Conservation (phyloP, 2,797 vertebrate species). For the Allobates femoralis region DNA sequence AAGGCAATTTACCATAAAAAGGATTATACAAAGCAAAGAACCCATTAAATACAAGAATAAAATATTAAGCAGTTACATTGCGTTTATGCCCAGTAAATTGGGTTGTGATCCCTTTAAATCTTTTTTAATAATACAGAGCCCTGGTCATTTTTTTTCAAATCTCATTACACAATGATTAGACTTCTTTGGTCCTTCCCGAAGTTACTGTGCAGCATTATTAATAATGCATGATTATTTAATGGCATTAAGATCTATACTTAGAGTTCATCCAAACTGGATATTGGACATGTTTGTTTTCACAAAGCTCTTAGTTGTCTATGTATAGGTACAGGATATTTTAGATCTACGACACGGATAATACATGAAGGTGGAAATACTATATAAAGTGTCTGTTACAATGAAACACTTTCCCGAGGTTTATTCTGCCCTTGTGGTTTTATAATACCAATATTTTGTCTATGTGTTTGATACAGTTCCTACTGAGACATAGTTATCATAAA, state of each 20-base stretch:
- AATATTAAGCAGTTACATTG: not conserved
- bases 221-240: conserved; percentile 57
- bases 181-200: conserved; percentile 31
- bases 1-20: not conserved
- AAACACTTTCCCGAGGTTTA: not conserved
- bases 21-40: not conserved
- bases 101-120: conserved; percentile 2
- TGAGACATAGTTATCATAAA: not conserved
- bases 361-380: conserved; percentile 18
- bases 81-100: not conserved
- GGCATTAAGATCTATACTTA: conserved; percentile 41
- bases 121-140: not conserved
- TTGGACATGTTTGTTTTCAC: conserved; percentile 14
- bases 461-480: not conserved
- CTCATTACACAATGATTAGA: conserved; percentile 26
- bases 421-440: not conserved
- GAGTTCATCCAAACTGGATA: conserved; percentile 24
- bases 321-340: conserved; percentile 30
- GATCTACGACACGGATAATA: not conserved
- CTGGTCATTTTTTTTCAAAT: conserved; percentile 7
- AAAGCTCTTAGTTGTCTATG: conserved; percentile 35
- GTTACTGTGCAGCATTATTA: conserved; percentile 52
- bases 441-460: not conserved
- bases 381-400: not conserved
- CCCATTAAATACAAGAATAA: not conserved